Percentiles rank a stretch among this genome's conserved stretches.
Evolutionary conservation across 2,797 vertebrate species (phyloP).

Genomic region (Triplophysa bombifrons): DNA sequence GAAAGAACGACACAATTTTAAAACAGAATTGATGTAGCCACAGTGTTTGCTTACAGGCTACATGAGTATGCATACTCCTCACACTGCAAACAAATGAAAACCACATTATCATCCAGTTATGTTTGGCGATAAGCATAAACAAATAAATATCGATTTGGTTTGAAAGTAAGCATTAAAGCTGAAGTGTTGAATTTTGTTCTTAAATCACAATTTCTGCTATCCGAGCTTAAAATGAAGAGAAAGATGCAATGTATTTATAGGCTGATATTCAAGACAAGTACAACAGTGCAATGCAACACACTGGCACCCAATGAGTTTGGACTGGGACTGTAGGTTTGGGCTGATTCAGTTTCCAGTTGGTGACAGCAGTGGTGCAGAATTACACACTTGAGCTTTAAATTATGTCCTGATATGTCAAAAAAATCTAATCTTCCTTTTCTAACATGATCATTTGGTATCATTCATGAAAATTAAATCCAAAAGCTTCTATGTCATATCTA

Average conservation of each 20-base stretch:
- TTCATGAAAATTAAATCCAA: background rate
- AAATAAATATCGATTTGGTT: constrained; percentile 29
- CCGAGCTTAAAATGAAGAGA: background rate
- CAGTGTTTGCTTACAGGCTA: constrained; percentile 36
- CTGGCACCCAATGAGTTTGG: background rate
- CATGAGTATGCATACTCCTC: constrained; percentile 2
- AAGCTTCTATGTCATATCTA: constrained; percentile 18
- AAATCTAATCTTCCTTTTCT: constrained; percentile 14
- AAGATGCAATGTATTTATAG: background rate
- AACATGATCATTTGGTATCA: constrained; percentile 24
- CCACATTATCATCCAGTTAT: constrained; percentile 22
- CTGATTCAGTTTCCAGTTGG: background rate
- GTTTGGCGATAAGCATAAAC: constrained; percentile 25
- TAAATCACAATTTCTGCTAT: background rate
- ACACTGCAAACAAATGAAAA: constrained; percentile 16
- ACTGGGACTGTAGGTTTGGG: background rate
- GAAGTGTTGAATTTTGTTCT: background rate
- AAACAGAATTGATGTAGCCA: constrained; percentile 21
- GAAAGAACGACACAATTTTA: constrained; percentile 23
- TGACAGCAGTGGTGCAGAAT: background rate
- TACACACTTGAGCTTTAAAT: constrained; percentile 11
- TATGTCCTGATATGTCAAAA: constrained; percentile 52
- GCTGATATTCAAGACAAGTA: background rate
- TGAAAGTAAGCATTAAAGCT: constrained; percentile 27
- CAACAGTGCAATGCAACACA: background rate